These are phyloP conservation scores for Poeciliopsis presidionis DNA, from an alignment of 2,797 vertebrate species.

Conservation along the genomic window DNA sequence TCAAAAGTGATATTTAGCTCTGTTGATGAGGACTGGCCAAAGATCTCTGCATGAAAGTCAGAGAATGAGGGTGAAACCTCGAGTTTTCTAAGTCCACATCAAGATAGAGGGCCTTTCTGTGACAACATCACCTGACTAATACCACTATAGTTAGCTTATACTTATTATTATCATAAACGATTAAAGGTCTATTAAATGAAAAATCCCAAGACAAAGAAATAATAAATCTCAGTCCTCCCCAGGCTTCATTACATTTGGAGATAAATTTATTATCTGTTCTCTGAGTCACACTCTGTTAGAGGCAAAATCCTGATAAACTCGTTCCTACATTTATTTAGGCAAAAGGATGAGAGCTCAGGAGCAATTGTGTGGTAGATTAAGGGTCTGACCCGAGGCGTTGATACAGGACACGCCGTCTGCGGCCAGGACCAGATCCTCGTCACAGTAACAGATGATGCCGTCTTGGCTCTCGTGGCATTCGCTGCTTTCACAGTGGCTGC, in stretches of 20 bases:
- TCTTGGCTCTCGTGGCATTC: constrained; percentile 87
- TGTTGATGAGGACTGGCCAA: background rate
- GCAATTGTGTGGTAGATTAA: background rate
- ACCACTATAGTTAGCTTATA: constrained; percentile 43
- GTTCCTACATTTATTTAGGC: constrained; percentile 28
- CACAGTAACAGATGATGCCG: constrained; percentile 89
- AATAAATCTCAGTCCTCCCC: constrained; percentile 54
- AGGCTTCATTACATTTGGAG: constrained; percentile 60
- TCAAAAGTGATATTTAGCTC: background rate
- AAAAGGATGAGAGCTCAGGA: constrained; percentile 4
- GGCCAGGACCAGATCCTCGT: constrained; percentile 85
- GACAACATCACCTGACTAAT: constrained; percentile 8
- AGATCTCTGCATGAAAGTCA: background rate
- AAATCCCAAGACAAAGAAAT: constrained; percentile 61
- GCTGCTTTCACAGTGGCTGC: constrained; percentile 92
- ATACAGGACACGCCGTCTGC: constrained; percentile 88
- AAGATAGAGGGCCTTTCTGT: constrained; percentile 39
- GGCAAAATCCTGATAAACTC: constrained; percentile 48
- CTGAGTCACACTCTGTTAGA: constrained; percentile 52
- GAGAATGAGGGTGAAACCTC: constrained; percentile 19
- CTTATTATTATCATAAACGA: constrained; percentile 53
- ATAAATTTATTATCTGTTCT: constrained; percentile 59
- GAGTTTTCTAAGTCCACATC: constrained; percentile 25
- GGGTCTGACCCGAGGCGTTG: constrained; percentile 75
- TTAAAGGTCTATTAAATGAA: constrained; percentile 53